Evolutionary conservation across 2,888 invertebrate species (phyloP).

Genomic region (Tenthredo notha): DNA sequence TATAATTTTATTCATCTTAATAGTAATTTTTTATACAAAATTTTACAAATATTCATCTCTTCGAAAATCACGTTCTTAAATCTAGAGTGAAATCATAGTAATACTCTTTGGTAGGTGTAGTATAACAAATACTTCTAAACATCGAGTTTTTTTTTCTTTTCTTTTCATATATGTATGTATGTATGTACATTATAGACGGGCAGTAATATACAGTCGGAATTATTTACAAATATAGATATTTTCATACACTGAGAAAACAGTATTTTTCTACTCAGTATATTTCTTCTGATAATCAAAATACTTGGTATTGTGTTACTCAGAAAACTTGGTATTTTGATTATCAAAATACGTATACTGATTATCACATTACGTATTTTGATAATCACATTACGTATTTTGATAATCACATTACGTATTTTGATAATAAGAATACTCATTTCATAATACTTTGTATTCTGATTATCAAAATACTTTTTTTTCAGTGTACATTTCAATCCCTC

Average conservation of each 20-base stretch:
- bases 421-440: no score
- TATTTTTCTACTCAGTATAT: no score
- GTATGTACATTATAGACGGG: constrained; percentile 10
- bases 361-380: no score
- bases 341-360: no score
- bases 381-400: no score
- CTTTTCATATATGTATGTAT: background rate
- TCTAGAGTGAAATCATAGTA: constrained; percentile 49
- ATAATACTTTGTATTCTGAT: no score
- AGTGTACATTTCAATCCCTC: background rate
- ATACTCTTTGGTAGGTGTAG: constrained; percentile 64
- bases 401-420: no score
- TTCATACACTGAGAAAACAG: no score
- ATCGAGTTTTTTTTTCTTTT: background rate
- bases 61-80: constrained; percentile 10
- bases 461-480: no score
- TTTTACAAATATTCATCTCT: constrained; percentile 44
- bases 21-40: constrained; percentile 68
- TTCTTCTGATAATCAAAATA: no score
- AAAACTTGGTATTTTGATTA: no score
- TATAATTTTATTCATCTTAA: constrained; percentile 38
- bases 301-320: no score
- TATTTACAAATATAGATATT: constrained; percentile 37
- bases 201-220: constrained; percentile 33
- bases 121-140: constrained; percentile 2